Base-by-base conservation (phyloP, 2,888 invertebrate species). In the Baronia brevicornis region DNA sequence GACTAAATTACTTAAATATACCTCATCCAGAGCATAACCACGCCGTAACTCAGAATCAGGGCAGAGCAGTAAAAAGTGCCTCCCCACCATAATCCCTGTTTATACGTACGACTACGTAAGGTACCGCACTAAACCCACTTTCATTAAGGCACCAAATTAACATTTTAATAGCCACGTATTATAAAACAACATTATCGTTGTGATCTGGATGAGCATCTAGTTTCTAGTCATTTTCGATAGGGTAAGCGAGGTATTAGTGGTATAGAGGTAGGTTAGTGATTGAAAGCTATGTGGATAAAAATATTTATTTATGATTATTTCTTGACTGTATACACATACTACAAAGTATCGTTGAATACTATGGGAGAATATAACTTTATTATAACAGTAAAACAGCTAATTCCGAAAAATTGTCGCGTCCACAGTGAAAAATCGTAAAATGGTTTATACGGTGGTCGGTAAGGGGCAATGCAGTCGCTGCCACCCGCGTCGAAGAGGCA, bases 91-190 rank as follows among this genome's bases (percentile, higher is more conserved):
- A 79, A 82, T 72, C 75, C 75, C 58, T 57, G 65, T 79, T 79
- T 77, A 73, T 59, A 54, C 51, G 46, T 56, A 64, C 65, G 60
- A n/a, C n/a, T n/a, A n/a, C n/a, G n/a, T n/a, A n/a, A n/a, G n/a
- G n/a, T 59, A 61, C 65, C 65, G 60, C 54, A 73, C 73, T 79
- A 73, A 80, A 74, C 64, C 69, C 59, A 60, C 65, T 70, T 78
- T 80, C 77, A 80, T 79, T 80, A 79, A 67, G 63, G 65, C 62
- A 48, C 60, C 49, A 71, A 79, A 82, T 82, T 80, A 80, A 80
- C 80, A 79, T 80, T 79, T 80, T 79, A 77, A 82, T 68, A 64
- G 64, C 64, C 64, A 73, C 71, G 74, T 75, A 74, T 68, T 73
- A 72, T 73, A 72, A 70, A 68, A 69, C 60, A 63, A 44, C 54